Base-by-base conservation (phyloP, 2,888 invertebrate species). In the Drosophila barbarae region DNA sequence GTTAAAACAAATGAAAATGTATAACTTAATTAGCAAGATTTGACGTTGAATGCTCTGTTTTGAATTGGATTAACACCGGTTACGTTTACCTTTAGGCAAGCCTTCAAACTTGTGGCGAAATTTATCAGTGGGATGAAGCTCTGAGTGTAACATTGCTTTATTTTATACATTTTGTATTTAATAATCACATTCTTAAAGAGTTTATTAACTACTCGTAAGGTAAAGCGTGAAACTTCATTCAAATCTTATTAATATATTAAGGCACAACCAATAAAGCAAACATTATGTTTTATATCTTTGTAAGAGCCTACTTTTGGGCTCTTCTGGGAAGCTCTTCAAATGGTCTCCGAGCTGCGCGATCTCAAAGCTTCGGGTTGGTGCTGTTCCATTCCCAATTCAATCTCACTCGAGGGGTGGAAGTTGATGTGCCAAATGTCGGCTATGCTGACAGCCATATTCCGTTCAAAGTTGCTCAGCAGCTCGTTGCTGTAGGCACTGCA, bases 341-440 rank as follows among this genome's bases (percentile, higher is more conserved):
- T 73, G 38, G 63, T 81, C 35, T 81, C 74, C 58, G 57, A 42
- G 51, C 77, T 76, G 26, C 63, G 64, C 9, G 79, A 49, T 30
- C 71, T 71, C 5, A 34, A 6, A 10, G 42, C 46, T 3, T n/a
- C 30, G 4, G 23, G 32, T 1, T 66, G 39, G 3, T 51, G 21
- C 18, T 71, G 23, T 7, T 78, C 73, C 18, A 51, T 28, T 18
- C 56, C 56, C 32, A 64, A 52, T 10, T 73, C 77, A 30, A 65
- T 72, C 49, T 85, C 83, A 5, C 67, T 71, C 15, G 73, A 76
- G 13, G 85, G 74, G 28, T 76, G 42, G 38, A 71, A 77, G 46
- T 86, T 78, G 7, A 85, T 77, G 23, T 86, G 76, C 87, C 88
- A 87, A 6, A 88, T 71, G 46, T 88, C 88, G 0, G 84, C 74